Conservation (phyloP, 2,113 vertebrate genomes). For the Anarhynchus alexandrinus region DNA sequence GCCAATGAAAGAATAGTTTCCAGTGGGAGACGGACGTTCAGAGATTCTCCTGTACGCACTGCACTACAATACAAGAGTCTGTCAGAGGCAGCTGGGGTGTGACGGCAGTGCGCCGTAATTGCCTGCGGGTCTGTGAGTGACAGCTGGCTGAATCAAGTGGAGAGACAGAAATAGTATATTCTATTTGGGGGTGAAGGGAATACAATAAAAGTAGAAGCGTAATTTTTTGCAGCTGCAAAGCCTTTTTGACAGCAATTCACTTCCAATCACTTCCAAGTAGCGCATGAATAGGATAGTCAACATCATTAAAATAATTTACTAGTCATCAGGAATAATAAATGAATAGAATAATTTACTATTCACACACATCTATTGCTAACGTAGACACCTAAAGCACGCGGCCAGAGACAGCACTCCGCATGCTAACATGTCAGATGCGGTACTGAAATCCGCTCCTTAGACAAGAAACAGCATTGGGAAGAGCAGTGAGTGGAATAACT, state of each 20-base stretch:
- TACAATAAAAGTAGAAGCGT: not conserved
- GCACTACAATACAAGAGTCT: not conserved
- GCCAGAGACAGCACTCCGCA: not conserved
- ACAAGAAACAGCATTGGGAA: not conserved
- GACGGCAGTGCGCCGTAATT: not conserved
- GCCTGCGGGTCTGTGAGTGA: not conserved
- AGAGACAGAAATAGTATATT: not conserved
- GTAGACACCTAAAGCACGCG: not conserved
- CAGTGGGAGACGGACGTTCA: not conserved
- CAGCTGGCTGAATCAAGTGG: not conserved
- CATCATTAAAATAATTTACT: slow-evolving; percentile 28
- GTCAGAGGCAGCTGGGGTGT: not conserved
- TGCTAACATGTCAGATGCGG: not conserved
- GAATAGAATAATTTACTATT: slow-evolving; percentile 3
- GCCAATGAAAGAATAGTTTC: not conserved
- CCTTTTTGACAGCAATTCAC: not conserved
- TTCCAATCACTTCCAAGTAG: slow-evolving; percentile 9
- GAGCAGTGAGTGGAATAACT: not conserved
- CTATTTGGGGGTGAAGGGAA: not conserved
- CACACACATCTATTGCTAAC: not conserved
- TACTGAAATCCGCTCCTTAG: not conserved
- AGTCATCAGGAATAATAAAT: slow-evolving; percentile 16
- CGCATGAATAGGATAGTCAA: not conserved
- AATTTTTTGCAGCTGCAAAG: slow-evolving; percentile 42
- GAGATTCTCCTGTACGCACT: not conserved